A percentile compares a stretch with the other conserved stretches of the same genome.
These are phyloP conservation scores for Zootoca vivipara DNA, from an alignment of 2,113 vertebrate species.

Conservation along the genomic window DNA sequence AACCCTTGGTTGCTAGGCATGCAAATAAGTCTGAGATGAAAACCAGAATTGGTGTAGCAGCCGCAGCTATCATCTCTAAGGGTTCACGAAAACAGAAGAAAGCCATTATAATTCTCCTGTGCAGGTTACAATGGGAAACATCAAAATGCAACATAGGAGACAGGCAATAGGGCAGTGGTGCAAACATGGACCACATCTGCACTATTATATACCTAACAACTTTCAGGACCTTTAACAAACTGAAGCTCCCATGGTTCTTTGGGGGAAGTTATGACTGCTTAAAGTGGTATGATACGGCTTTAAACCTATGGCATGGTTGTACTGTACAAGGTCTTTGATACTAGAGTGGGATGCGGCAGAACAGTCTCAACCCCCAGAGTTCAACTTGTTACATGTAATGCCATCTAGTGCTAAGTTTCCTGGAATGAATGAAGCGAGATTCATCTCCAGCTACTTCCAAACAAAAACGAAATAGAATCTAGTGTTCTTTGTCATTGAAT, in stretches of 20 bases:
- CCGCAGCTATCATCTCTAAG: not conserved
- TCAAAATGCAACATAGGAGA: not conserved
- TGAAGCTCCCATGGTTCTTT: no score
- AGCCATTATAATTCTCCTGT: not conserved
- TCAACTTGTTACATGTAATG: not conserved
- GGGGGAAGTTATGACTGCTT: no score
- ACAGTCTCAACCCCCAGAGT: not conserved
- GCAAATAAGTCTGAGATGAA: not conserved
- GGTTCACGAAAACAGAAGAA: not conserved
- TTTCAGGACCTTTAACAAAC: no score
- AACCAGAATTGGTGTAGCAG: not conserved
- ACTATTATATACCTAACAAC: no score
- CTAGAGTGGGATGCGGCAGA: no score
- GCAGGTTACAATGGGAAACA: not conserved
- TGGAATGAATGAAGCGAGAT: not conserved
- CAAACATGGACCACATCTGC: not conserved
- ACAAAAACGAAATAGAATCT: not conserved
- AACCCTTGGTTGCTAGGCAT: not conserved
- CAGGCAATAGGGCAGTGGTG: not conserved
- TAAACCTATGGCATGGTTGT: no score
- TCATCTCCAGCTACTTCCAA: not conserved
- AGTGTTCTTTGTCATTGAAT: not conserved
- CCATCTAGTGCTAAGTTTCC: not conserved
- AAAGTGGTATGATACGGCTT: no score
- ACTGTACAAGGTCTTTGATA: not conserved